Percentiles rank a stretch among this genome's conserved stretches.
These are phyloP conservation scores for Minunthozetes semirufus DNA, from an alignment of 2,888 invertebrate genomes.

Conservation along the genomic window DNA sequence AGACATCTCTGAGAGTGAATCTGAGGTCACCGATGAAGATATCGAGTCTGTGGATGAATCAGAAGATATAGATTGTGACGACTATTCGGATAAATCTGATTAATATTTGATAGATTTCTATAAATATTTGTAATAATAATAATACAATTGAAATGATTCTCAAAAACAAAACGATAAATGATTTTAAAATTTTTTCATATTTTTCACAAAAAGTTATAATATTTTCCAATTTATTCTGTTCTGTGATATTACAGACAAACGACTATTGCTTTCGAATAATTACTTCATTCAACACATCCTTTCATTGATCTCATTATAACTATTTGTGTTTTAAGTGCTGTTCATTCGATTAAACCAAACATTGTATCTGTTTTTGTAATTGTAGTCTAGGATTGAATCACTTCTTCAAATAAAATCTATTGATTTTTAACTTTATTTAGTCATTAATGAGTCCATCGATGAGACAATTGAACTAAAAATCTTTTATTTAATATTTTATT, in stretches of 20 bases:
- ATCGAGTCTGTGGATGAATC: not conserved
- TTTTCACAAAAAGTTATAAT: slow-evolving; percentile 4
- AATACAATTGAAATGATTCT: too few relatives aligned
- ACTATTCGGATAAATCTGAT: slow-evolving; percentile 27
- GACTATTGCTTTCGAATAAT: slow-evolving; percentile 5
- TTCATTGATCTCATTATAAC: slow-evolving; percentile 21
- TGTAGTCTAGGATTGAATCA: not conserved
- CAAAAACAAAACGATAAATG: not conserved
- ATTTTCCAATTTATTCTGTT: slow-evolving; percentile 26
- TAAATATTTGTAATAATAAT: not conserved
- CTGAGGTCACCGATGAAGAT: not conserved
- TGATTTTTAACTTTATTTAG: not conserved
- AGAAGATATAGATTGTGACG: not conserved
- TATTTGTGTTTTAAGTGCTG: not conserved
- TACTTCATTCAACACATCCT: not conserved
- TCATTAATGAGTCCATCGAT: too few relatives aligned
- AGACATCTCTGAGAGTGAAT: not conserved
- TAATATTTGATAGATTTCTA: slow-evolving; percentile 4
- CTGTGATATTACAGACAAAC: slow-evolving; percentile 17
- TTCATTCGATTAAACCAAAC: not conserved
- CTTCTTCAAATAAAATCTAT: not conserved
- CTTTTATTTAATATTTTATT: not conserved
- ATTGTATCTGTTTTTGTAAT: slow-evolving; percentile 17
- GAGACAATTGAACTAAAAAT: not conserved
- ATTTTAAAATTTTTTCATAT: slow-evolving; percentile 12